Percentiles rank a stretch among this genome's conserved stretches.
Conservation (phyloP, 2,888 invertebrate genomes). For the Heteromurus nitidus region DNA sequence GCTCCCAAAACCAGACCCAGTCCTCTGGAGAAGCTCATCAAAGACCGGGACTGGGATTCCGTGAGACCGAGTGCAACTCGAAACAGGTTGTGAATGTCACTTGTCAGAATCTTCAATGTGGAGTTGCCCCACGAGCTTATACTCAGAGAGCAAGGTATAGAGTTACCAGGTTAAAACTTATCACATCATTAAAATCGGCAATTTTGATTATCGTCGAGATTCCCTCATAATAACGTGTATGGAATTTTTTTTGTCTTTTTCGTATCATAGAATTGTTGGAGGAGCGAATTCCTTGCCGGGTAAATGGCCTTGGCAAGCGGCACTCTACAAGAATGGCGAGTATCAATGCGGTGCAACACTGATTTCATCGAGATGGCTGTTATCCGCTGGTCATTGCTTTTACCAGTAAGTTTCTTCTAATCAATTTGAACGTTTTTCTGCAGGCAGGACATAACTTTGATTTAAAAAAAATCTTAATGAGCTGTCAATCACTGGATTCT, state of each 20-base stretch:
- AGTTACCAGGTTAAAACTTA: conserved; percentile 69
- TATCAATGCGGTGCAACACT: conserved; percentile 89
- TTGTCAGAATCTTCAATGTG: conserved; percentile 83
- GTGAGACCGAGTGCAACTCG: conserved; percentile 78
- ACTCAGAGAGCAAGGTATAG: conserved; percentile 73
- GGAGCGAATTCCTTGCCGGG: conserved; percentile 86
- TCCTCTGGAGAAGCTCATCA: conserved; percentile 69
- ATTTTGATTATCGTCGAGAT: not conserved
- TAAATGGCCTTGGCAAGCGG: conserved; percentile 89
- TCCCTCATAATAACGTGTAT: not conserved
- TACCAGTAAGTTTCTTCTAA: conserved; percentile 81
- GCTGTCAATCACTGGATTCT: conserved; percentile 20
- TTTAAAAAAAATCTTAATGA: conserved; percentile 12
- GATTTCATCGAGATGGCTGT: conserved; percentile 83
- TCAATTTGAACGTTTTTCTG: not conserved
- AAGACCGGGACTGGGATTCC: conserved; percentile 82
- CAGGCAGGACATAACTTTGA: not conserved
- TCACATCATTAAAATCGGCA: not conserved
- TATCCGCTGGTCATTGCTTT: conserved; percentile 89
- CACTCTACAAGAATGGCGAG: conserved; percentile 88
- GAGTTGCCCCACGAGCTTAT: conserved; percentile 75
- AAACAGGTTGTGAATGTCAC: conserved; percentile 82
- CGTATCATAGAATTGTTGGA: conserved; percentile 86
- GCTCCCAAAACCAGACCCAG: conserved; percentile 47
- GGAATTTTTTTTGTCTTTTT: not conserved